Evolutionary conservation across 2,113 vertebrate genomes (phyloP).

Genomic region (Gorsachius goisagi): DNA sequence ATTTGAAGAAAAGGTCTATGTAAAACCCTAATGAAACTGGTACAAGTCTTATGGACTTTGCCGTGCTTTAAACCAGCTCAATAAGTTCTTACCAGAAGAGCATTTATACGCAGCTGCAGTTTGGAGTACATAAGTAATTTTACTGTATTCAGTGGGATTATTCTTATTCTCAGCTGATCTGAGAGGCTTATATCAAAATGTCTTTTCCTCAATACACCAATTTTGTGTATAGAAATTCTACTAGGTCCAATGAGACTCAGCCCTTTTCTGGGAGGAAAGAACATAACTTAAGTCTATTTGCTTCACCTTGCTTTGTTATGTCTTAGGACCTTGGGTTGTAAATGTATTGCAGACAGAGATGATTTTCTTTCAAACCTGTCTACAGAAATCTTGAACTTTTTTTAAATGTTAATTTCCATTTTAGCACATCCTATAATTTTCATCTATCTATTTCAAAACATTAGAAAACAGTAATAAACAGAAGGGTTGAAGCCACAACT

Average conservation of each 20-base stretch:
- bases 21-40: background rate
- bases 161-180: background rate
- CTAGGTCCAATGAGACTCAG: background rate
- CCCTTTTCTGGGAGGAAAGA: background rate
- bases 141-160: background rate
- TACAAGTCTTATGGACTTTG: background rate
- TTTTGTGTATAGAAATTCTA: background rate
- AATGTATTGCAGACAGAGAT: background rate
- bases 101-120: background rate
- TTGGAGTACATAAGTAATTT: background rate
- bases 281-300: background rate
- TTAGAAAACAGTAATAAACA: background rate
- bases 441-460: background rate
- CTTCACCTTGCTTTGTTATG: background rate
- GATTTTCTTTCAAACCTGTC: background rate
- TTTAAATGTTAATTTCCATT: background rate
- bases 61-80: background rate
- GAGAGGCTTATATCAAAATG: background rate
- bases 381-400: background rate
- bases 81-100: background rate
- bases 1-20: background rate
- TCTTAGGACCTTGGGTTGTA: background rate
- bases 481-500: background rate
- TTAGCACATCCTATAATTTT: constrained; percentile 8
- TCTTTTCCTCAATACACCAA: background rate